phyloP scores from a whole-genome alignment of 1,140 invertebrate species.

The Papilio polytes region DNA sequence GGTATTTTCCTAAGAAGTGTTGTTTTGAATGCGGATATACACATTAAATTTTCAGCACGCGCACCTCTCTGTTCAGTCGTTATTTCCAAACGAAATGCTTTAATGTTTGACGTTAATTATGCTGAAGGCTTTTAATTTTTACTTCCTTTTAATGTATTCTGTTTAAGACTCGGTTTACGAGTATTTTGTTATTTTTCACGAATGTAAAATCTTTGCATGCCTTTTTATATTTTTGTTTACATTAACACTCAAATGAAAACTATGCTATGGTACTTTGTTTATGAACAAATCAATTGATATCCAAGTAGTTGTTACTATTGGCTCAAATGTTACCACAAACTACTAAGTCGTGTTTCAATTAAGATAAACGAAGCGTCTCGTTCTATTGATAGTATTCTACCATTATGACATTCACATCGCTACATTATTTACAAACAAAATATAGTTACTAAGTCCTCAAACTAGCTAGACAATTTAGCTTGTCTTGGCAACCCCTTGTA shows the following conservation, averaged over 20 bases:
- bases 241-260: not conserved
- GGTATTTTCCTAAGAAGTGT: not conserved
- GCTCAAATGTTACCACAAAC: too few relatives aligned
- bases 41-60: not conserved
- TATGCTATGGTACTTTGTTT: too few relatives aligned
- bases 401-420: not conserved
- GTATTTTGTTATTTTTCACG: slow-evolving; percentile 18
- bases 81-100: slow-evolving; percentile 20
- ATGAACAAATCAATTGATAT: too few relatives aligned
- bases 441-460: not conserved
- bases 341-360: too few relatives aligned
- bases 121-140: slow-evolving; percentile 27
- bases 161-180: not conserved
- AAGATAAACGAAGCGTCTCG: too few relatives aligned
- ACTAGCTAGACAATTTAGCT: not conserved
- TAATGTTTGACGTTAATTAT: slow-evolving; percentile 18
- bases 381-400: not conserved
- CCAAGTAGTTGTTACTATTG: too few relatives aligned
- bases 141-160: slow-evolving; percentile 18
- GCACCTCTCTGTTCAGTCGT: slow-evolving; percentile 3
- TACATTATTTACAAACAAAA: not conserved
- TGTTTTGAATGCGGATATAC: not conserved
- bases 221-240: not conserved
- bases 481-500: not conserved
- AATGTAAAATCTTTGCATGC: not conserved